Evolutionary conservation across 2,888 invertebrate species (phyloP), one percentile per base, ranked within the genome.

Genomic region (Lepidonotus clava): DNA sequence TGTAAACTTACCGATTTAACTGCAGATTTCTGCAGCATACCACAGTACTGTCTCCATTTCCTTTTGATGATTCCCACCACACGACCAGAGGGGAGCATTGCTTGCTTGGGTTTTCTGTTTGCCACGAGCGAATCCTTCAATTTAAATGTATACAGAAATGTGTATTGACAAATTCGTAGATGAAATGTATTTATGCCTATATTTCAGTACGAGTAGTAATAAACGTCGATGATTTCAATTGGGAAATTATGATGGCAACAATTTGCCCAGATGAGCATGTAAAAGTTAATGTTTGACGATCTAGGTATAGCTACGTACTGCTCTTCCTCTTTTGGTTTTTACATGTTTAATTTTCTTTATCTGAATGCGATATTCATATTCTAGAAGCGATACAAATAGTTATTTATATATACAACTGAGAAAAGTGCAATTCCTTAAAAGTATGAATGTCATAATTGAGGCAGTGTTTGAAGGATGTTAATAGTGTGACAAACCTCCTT

Each of bases 41-140:
- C 99, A 95, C 99, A 99, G 94, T 99, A 99, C 93, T 98, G 99
- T 61, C 98, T 95, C 98, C 99, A 99, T 93, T 99, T 99, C 86
- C 99, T 96, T 89, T 97, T 96, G 87, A 99, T 97, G 89, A 99
- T 98, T 0, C 98, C 99, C n/a, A 99, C 98, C 85, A 98, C 96
- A 90, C 95, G 95, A 0, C 97, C 98, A 0, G 97, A 97, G 0
- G 97, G 92, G 83, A 92, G 91, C 46, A 92, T 88, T 38, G 92
- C 86, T 34, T 92, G 91, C 88, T 92, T 91, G 11, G 92, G 90
- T 11, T 92, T 90, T 87, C 88, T 90, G 28, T 84, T 85, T 87
- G 90, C 91, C 21, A 87, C 85, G 8, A 85, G n/a, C 24, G 66
- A 41, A 66, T 87, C 87, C 87, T 87, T 66, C n/a, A 66, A 86